Base-by-base conservation (phyloP, 2,113 vertebrate species). In the Crotalus tigris region DNA sequence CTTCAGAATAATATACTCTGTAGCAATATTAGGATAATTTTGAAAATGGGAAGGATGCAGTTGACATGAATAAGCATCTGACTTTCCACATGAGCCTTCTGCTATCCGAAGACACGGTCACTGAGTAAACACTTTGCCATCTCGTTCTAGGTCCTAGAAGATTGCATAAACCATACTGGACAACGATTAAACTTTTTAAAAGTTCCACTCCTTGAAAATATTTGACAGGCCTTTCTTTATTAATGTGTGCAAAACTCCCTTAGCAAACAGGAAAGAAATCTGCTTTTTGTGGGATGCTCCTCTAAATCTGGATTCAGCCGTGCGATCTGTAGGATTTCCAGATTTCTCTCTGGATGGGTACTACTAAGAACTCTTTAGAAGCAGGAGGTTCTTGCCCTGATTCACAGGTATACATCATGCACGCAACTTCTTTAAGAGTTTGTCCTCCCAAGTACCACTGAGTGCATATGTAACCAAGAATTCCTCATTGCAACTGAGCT, bases 1-100 rank as follows among this genome's bases (percentile, higher is more conserved):
- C 96, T 96, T 94, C 94, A 91, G 94, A 95, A n/a, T 89, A 94
- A 94, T 29, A 95, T 96, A 97, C 96, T 96, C 92, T 29, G 57
- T 97, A 98, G 97, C 97, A 97, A 97, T 97, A 97, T 96, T 96
- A 96, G 94, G 95, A 95, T 95, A 96, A 95, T 92, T 94, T 93
- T 96, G 92, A 93, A 94, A 97, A 93, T 95, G 95, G 94, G 96
- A 96, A 94, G 0, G 92, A 96, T 93, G 89, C 94, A 94, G 90
- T 93, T 23, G 97, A 95, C 96, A 96, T 51, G 95, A 97, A 96
- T 91, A 95, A 96, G 94, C 95, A 95, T 85, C 94, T 94, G 96
- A 96, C 92, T 95, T 97, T 95, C 94, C 39, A 94, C 95, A 29
- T 87, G 96, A 97, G 95, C 96, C 95, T 97, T 97, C 95, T 95